Evolutionary conservation across 2,888 invertebrate genomes (phyloP).

Genomic region (Lasioglossum villosulum): DNA sequence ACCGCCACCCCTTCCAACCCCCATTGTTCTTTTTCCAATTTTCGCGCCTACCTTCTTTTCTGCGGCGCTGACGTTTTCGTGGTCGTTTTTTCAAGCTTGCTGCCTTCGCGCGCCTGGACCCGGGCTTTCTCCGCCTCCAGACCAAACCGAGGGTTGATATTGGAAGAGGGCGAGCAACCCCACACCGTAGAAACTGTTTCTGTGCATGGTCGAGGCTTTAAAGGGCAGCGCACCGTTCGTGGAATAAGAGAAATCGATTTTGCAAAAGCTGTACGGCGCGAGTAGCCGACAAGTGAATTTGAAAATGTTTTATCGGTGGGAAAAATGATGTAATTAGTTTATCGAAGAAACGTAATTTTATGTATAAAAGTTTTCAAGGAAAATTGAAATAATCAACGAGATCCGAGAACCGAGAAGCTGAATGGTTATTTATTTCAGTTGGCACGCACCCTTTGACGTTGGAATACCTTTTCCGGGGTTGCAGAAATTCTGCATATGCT

Average conservation of each 20-base stretch:
- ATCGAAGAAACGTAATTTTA: too few species aligned
- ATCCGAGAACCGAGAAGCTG: neutral
- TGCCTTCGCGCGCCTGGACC: neutral
- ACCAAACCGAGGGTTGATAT: slow-evolving; percentile 13
- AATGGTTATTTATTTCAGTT: neutral
- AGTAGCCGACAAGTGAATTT: too few species aligned
- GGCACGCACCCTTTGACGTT: neutral
- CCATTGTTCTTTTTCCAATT: slow-evolving; percentile 60
- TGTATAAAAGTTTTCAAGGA: neutral
- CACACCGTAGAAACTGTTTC: neutral
- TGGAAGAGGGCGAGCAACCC: neutral
- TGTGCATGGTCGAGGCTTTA: neutral
- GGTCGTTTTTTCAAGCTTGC: slow-evolving; percentile 15
- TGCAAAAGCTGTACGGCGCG: neutral
- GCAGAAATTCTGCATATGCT: neutral
- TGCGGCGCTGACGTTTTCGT: slow-evolving; percentile 25
- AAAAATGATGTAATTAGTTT: too few species aligned
- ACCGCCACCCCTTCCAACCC: slow-evolving; percentile 30
- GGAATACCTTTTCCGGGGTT: neutral
- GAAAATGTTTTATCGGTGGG: too few species aligned
- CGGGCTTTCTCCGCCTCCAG: neutral
- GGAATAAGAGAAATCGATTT: neutral
- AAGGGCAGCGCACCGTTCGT: neutral
- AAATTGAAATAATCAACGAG: neutral
- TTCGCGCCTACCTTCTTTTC: slow-evolving; percentile 52